phyloP scores from a whole-genome alignment of 2,888 invertebrate genomes.

The Netelia inedita region DNA sequence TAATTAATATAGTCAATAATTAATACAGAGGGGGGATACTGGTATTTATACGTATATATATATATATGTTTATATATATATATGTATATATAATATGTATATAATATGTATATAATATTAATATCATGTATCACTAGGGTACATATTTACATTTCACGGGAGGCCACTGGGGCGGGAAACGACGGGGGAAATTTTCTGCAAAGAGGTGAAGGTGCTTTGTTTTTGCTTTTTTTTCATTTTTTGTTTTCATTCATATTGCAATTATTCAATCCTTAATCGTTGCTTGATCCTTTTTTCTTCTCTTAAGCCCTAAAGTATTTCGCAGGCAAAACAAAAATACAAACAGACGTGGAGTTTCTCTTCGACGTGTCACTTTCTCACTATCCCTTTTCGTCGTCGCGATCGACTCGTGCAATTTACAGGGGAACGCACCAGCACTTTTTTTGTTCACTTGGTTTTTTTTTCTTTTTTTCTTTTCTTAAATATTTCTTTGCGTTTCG shows the following conservation, averaged over 20 bases:
- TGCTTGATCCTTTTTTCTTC: conserved; percentile 65
- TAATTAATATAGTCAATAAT: conserved; percentile 84
- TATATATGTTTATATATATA: conserved; percentile 79
- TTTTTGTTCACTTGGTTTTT: conserved; percentile 7
- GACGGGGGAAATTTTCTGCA: conserved; percentile 73
- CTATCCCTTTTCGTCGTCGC: conserved; percentile 37
- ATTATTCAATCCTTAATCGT: conserved; percentile 74
- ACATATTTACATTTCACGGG: conserved; percentile 82
- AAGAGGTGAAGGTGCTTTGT: conserved; percentile 75
- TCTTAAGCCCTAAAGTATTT: conserved; percentile 71
- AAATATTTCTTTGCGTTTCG: background rate
- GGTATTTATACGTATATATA: conserved; percentile 75
- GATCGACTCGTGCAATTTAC: conserved; percentile 65
- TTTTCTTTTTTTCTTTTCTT: conserved; percentile 1
- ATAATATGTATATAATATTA: conserved; percentile 78
- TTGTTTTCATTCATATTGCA: conserved; percentile 80
- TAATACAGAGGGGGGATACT: conserved; percentile 82
- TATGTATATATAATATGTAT: conserved; percentile 66
- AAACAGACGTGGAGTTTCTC: conserved; percentile 40
- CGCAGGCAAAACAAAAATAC: conserved; percentile 67
- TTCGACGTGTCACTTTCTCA: conserved; percentile 46
- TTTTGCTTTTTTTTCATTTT: conserved; percentile 67
- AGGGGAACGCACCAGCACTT: conserved; percentile 62
- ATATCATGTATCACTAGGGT: conserved; percentile 84
- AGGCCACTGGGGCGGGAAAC: conserved; percentile 52